These are phyloP conservation scores for Cyclina sinensis DNA, from an alignment of 1,140 invertebrate species.

Conservation along the genomic window DNA sequence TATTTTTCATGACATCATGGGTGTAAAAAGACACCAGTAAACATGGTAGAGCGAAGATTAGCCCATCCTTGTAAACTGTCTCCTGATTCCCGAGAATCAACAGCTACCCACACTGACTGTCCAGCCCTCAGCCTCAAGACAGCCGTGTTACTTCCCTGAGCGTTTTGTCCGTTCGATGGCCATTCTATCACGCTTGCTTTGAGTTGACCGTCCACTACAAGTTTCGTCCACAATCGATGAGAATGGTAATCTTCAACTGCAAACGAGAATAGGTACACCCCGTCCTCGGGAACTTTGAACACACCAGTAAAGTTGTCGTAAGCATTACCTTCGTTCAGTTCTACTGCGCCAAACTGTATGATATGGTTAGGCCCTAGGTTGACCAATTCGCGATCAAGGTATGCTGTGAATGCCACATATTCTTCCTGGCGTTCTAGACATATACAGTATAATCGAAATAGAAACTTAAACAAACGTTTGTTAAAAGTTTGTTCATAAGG, in stretches of 20 bases:
- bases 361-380: constrained; percentile 13
- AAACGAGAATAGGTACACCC: constrained; percentile 4
- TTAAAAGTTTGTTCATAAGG: neutral
- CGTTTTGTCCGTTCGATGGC: neutral
- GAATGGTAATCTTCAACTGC: constrained; percentile 4
- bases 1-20: neutral
- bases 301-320: neutral
- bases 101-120: constrained; percentile 21
- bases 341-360: neutral
- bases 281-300: constrained; percentile 1
- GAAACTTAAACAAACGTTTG: neutral
- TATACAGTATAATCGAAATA: neutral
- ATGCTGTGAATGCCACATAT: constrained; percentile 16
- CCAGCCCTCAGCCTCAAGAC: neutral
- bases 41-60: neutral
- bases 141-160: constrained; percentile 12
- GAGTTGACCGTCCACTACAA: constrained; percentile 18
- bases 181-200: neutral
- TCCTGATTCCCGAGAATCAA: constrained; percentile 9
- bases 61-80: neutral
- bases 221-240: neutral
- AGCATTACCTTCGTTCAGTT: constrained; percentile 15
- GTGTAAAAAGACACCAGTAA: constrained; percentile 2
- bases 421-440: neutral
- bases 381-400: neutral